Percentiles rank a stretch among this genome's conserved stretches.
phyloP scores from a whole-genome alignment of 1,140 invertebrate genomes.

The Notospermus geniculatus region DNA sequence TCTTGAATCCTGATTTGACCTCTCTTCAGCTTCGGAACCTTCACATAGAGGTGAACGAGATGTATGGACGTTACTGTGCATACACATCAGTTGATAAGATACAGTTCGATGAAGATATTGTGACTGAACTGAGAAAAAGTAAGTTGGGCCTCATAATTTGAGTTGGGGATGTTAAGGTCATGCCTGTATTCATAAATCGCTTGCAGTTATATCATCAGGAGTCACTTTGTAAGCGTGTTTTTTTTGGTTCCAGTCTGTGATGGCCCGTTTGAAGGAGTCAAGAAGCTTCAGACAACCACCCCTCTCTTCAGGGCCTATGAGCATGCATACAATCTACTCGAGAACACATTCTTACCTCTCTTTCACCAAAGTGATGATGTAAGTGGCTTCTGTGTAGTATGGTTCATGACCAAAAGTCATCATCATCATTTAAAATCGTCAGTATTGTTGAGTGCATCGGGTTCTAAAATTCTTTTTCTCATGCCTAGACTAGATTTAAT shows the following conservation, averaged over 20 bases:
- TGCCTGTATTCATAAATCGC: too few relatives aligned
- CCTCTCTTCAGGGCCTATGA: slow-evolving; percentile 77
- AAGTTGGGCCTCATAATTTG: slow-evolving; percentile 33
- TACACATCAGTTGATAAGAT: slow-evolving; percentile 67
- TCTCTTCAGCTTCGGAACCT: slow-evolving; percentile 66
- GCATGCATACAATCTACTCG: slow-evolving; percentile 72
- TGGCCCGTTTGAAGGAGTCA: slow-evolving; percentile 65
- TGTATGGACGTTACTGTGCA: slow-evolving; percentile 71
- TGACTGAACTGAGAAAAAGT: slow-evolving; percentile 65
- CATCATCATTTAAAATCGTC: too few relatives aligned
- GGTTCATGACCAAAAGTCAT: too few relatives aligned
- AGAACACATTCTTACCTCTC: slow-evolving; percentile 72
- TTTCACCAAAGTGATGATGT: slow-evolving; percentile 84
- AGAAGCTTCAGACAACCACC: slow-evolving; percentile 73
- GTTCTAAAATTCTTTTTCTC: too few relatives aligned
- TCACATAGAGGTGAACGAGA: slow-evolving; percentile 68
- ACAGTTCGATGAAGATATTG: slow-evolving; percentile 65
- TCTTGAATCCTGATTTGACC: slow-evolving; percentile 75
- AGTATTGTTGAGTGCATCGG: too few relatives aligned
- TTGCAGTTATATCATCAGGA: too few relatives aligned
- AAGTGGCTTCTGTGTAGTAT: slow-evolving; percentile 43
- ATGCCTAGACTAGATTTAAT: too few relatives aligned
- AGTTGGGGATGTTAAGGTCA: too few relatives aligned
- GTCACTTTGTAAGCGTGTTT: too few relatives aligned
- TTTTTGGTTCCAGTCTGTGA: slow-evolving; percentile 61